These are phyloP conservation scores for Aphidius colemani DNA, from an alignment of 2,888 invertebrate genomes.

Conservation along the genomic window DNA sequence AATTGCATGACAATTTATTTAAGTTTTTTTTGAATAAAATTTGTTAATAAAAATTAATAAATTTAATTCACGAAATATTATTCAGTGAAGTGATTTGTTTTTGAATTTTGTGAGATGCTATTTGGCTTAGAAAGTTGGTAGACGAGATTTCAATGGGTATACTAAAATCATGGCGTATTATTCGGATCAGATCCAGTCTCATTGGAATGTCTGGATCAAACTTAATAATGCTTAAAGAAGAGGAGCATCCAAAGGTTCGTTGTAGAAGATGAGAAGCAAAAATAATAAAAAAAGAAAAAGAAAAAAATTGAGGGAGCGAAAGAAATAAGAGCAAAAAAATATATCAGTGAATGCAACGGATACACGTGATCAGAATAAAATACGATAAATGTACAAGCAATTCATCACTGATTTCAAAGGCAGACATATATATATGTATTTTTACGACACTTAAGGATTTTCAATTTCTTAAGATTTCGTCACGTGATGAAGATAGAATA, in stretches of 20 bases:
- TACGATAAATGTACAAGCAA: neutral
- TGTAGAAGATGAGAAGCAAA: conserved; percentile 5
- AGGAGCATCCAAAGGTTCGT: neutral
- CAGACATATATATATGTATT: no score
- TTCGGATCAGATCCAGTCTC: conserved; percentile 51
- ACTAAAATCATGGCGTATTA: conserved; percentile 54
- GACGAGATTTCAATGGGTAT: conserved; percentile 48
- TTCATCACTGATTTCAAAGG: no score
- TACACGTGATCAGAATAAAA: conserved; percentile 10
- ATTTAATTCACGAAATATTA: neutral
- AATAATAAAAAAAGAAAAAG: neutral
- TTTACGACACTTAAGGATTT: no score
- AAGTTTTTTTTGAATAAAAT: neutral
- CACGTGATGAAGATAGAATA: no score
- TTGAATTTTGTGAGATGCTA: conserved; percentile 13
- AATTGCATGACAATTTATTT: neutral
- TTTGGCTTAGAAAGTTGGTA: conserved; percentile 42
- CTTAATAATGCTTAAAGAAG: conserved; percentile 52
- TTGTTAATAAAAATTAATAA: neutral
- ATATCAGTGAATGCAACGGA: conserved; percentile 1
- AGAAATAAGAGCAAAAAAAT: no score
- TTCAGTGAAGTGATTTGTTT: conserved; percentile 1
- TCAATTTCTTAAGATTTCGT: no score
- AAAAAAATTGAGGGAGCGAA: conserved; percentile 5
- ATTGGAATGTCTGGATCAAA: conserved; percentile 56